Evolutionary conservation across 1,140 invertebrate species (phyloP), one percentile per base, ranked within the genome.

Genomic region (Hestina assimilis): DNA sequence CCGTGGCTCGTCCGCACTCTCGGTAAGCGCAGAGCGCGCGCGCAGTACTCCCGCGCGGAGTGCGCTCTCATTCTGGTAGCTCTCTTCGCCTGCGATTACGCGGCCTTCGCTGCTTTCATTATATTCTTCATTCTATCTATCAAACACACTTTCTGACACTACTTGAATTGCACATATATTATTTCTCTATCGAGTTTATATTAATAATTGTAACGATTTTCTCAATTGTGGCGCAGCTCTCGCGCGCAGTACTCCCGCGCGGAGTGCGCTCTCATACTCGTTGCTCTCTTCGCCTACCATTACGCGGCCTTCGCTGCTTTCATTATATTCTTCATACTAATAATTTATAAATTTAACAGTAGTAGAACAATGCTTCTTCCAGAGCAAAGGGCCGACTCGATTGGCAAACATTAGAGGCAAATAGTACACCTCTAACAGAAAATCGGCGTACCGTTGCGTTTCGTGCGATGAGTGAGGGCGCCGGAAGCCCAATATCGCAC

Each of bases 1-100:
- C 94, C 95, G 1, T 98, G 97, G 97, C 91, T 98, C 8, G 95
- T 95, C 41, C 97, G 97, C 87, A 98, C 96, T 0, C 89, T 97
- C 19, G 85, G 60, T 93, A 70, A 81, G 74, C 45, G 40, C 17
- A 11, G n/a, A n/a, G 14, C 15, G 6, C 35, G 5, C 19, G 17
- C 46, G 6, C 17, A 24, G n/a, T 24, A 41, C 35, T n/a, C 33
- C 2, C 26, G 14, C 38, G 1, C 21, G 1, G 40, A 43, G n/a
- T 43, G 26, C 41, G 17, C 28, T 1, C 26, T 43, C 24, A 53
- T 43, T 4, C 7, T n/a, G 4, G 26, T 54, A 28, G 11, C 43
- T 5, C 50, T 59, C 14, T 53, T 41, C 35, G 35, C 38, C 35
- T 41, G 50, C 24, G 43, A 47, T 42, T 47, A 26, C 6, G 50